Evolutionary conservation across 1,140 invertebrate genomes (phyloP).

Genomic region (Camponotus floridanus): DNA sequence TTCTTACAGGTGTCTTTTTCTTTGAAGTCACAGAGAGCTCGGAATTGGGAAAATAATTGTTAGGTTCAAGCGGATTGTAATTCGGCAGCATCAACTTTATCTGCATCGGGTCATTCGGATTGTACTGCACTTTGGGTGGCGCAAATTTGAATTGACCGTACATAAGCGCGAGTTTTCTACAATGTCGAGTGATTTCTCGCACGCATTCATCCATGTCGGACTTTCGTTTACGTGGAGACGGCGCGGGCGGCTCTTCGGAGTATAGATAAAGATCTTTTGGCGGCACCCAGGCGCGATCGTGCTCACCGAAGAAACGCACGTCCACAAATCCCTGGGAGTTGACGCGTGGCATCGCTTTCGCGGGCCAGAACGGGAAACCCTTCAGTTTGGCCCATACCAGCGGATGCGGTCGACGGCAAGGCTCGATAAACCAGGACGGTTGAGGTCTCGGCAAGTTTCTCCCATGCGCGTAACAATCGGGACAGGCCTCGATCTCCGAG

Average conservation of each 20-base stretch:
- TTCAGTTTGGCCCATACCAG: constrained; percentile 97
- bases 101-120: constrained; percentile 90
- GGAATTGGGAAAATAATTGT: constrained; percentile 11
- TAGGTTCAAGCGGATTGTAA: constrained; percentile 83
- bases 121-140: constrained; percentile 90
- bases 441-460: constrained; percentile 92
- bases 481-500: constrained; percentile 97
- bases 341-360: constrained; percentile 93
- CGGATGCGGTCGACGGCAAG: constrained; percentile 95
- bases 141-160: constrained; percentile 94
- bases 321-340: constrained; percentile 92
- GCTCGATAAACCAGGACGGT: constrained; percentile 95
- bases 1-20: constrained; percentile 27
- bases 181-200: constrained; percentile 85
- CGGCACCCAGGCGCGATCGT: constrained; percentile 96
- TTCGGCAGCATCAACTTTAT: constrained; percentile 90
- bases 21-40: constrained; percentile 47
- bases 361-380: constrained; percentile 98
- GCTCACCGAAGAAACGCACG: constrained; percentile 97
- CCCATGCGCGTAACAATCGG: constrained; percentile 92
- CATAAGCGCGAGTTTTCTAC: constrained; percentile 79
- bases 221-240: constrained; percentile 88
- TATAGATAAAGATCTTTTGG: constrained; percentile 94
- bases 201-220: constrained; percentile 89
- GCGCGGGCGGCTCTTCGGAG: constrained; percentile 88